Percentiles rank a stretch among this genome's conserved stretches.
These are phyloP conservation scores for Leptopilina syphax DNA, from an alignment of 2,888 invertebrate genomes.

Conservation along the genomic window DNA sequence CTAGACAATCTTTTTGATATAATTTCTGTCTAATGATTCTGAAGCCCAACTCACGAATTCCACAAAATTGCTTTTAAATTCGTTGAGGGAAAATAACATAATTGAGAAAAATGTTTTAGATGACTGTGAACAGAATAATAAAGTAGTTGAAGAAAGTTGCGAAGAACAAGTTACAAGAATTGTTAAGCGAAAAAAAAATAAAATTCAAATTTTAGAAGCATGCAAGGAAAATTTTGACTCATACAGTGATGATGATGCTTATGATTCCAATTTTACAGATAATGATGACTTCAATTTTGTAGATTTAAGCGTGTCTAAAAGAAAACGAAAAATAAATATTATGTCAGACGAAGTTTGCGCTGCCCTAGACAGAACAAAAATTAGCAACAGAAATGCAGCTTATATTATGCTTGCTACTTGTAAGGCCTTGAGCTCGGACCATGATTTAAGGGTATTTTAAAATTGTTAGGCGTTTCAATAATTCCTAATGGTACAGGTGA, in stretches of 20 bases:
- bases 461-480: slow-evolving; percentile 51
- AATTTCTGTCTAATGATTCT: slow-evolving; percentile 20
- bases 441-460: slow-evolving; percentile 43
- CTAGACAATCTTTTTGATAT: slow-evolving; percentile 19
- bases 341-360: slow-evolving; percentile 28
- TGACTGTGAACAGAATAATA: neutral
- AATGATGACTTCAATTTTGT: neutral
- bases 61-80: neutral
- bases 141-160: neutral
- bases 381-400: slow-evolving; percentile 34
- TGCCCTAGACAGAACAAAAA: slow-evolving; percentile 36
- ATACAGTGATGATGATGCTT: neutral
- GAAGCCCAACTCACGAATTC: neutral
- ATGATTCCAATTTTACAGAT: neutral
- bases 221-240: neutral
- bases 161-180: neutral
- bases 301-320: neutral
- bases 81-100: neutral
- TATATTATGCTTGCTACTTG: slow-evolving; percentile 37
- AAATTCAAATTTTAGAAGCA: neutral
- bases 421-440: neutral
- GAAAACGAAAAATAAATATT: slow-evolving; percentile 13
- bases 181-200: neutral
- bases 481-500: neutral
- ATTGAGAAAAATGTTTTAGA: neutral